Conservation (phyloP, 2,113 vertebrate species). For the Diphyllodes magnificus region DNA sequence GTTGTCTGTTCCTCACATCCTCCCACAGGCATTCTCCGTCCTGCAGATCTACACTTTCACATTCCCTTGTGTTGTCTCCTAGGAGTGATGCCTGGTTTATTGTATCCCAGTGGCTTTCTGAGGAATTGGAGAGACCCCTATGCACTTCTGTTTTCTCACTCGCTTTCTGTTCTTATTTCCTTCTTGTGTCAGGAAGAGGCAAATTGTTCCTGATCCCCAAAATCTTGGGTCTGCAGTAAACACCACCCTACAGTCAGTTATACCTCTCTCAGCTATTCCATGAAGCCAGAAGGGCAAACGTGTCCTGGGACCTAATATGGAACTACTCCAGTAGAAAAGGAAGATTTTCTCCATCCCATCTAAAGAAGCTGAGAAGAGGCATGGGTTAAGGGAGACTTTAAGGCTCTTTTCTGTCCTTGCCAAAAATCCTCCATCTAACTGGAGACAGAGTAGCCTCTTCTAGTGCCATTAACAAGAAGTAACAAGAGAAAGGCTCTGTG, state of each 20-base stretch:
- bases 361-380: background rate
- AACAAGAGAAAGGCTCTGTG: background rate
- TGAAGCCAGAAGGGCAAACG: background rate
- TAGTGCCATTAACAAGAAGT: background rate
- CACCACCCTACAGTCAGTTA: background rate
- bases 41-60: background rate
- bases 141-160: background rate
- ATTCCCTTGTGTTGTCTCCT: background rate
- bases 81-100: background rate
- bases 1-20: background rate
- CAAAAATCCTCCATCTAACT: background rate
- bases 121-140: background rate
- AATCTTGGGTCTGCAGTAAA: background rate
- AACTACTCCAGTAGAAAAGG: background rate
- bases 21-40: background rate
- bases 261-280: background rate
- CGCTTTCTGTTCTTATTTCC: background rate
- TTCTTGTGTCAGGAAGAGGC: background rate
- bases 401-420: background rate
- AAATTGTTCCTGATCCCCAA: background rate
- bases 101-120: background rate
- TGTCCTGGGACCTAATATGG: background rate
- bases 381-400: background rate
- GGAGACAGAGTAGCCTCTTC: background rate
- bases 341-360: background rate